A percentile compares a stretch with the other conserved stretches of the same genome.
phyloP scores from a whole-genome alignment of 2,113 vertebrate species.

The Tragelaphus buxtoni region DNA sequence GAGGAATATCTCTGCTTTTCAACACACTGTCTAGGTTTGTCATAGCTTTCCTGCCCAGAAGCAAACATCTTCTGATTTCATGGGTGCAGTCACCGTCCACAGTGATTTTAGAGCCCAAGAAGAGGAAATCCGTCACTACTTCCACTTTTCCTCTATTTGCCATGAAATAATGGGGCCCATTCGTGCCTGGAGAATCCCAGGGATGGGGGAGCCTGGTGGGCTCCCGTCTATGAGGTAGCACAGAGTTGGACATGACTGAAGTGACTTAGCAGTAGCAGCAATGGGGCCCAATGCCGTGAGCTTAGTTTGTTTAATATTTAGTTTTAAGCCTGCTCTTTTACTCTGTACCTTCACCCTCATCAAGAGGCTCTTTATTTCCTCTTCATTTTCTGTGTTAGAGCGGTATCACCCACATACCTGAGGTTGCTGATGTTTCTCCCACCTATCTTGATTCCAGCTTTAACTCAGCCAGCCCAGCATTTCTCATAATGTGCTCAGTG shows the following conservation, averaged over 20 bases:
- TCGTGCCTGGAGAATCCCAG: too few species aligned
- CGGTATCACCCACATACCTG: accelerated
- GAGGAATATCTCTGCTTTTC: too few species aligned
- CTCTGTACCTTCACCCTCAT: neutral
- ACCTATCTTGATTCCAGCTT: neutral
- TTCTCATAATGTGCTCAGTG: neutral
- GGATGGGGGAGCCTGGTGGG: too few species aligned
- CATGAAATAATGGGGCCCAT: too few species aligned
- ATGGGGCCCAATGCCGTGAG: neutral
- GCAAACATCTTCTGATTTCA: too few species aligned
- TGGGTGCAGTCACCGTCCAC: too few species aligned
- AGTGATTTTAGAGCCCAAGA: too few species aligned
- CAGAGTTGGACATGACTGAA: neutral
- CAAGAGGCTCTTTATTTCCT: neutral
- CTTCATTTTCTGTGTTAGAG: neutral
- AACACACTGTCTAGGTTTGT: too few species aligned
- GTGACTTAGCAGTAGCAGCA: too few species aligned
- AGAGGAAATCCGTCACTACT: too few species aligned
- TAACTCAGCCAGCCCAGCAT: neutral
- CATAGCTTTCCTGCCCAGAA: too few species aligned
- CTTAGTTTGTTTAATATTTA: neutral
- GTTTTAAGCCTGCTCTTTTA: neutral
- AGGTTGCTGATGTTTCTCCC: neutral
- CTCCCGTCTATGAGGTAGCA: accelerated
- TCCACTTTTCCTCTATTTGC: too few species aligned